Conservation (phyloP, 2,888 invertebrate species). For the Odontocerum albicorne region DNA sequence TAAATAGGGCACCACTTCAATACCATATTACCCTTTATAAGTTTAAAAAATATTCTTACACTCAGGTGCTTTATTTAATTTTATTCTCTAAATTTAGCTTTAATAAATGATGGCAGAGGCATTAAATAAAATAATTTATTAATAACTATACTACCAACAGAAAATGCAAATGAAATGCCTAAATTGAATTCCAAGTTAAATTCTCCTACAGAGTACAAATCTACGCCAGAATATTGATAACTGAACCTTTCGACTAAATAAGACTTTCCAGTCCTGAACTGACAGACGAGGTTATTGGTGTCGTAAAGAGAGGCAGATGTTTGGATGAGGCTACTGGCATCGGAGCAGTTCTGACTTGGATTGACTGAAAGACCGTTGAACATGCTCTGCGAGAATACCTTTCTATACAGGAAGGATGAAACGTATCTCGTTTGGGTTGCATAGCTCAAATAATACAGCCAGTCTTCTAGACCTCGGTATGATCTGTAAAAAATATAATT, state of each 20-base stretch:
- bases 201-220: constrained; percentile 60
- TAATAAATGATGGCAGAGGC: constrained; percentile 81
- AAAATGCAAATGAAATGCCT: constrained; percentile 80
- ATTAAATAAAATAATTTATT: constrained; percentile 85
- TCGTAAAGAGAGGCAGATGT: constrained; percentile 57
- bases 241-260: constrained; percentile 73
- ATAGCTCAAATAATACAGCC: constrained; percentile 79
- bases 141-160: constrained; percentile 76
- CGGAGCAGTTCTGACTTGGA: constrained; percentile 59
- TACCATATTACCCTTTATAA: no score
- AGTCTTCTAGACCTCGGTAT: constrained; percentile 76
- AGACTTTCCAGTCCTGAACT: constrained; percentile 70
- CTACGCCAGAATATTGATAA: constrained; percentile 56
- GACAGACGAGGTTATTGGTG: constrained; percentile 59
- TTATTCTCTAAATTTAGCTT: constrained; percentile 83
- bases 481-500: constrained; percentile 64
- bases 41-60: no score
- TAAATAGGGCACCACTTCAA: no score
- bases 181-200: constrained; percentile 76
- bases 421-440: constrained; percentile 80
- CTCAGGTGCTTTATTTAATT: no score
- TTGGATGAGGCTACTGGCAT: constrained; percentile 53
- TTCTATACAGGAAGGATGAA: constrained; percentile 72
- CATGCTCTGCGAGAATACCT: constrained; percentile 63
- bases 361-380: constrained; percentile 59